Base-by-base conservation (phyloP, 2,113 vertebrate genomes). In the Puntigrus tetrazona region DNA sequence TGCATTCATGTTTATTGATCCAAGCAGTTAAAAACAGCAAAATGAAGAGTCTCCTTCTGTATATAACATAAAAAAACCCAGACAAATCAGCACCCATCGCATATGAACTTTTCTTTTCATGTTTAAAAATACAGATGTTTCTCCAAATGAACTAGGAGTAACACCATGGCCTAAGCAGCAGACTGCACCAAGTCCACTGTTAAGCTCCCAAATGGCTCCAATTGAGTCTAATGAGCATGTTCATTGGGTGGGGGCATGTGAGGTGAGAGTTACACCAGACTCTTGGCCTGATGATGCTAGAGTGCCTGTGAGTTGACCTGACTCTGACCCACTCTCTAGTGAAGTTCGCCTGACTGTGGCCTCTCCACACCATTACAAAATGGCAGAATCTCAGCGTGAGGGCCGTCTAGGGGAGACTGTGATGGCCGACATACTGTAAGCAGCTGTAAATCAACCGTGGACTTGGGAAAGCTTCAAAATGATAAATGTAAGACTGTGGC, bases 281-380 rank as follows among this genome's bases (percentile, higher is more conserved):
- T 87, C 67, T 57, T 61, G 55, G 81, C 82, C 83, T 84, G 75
- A 74, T 29, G 55, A 78, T 70, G 47, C 78, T 85, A 77, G 74
- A 72, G 89, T 76, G 81, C 78, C 59, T 84, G 55, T 47, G 77
- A 82, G 70, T 57, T 90, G 87, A 86, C 88, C 87, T 86, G 79
- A 84, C 76, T 88, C 84, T 89, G 87, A 90, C 85, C 88, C 63
- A 76, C 65, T 87, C 63, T 7, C 50, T 16, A 77, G 81, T 88
- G 84, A 87, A 88, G 88, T 89, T 88, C 52, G 70, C 82, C 70
- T 84, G 67, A 63, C 82, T 65, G 43, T 88, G 76, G 73, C 84
- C 81, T 73, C 61, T 88, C 79, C 79, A 86, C 82, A 84, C 59
- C 82, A 61, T 74, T 81, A 87, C 87, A 90, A 90, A 89, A 90